Evolutionary conservation across 2,113 vertebrate species (phyloP), one percentile per base, ranked within the genome.

Genomic region (Tricholaema leucomelas): DNA sequence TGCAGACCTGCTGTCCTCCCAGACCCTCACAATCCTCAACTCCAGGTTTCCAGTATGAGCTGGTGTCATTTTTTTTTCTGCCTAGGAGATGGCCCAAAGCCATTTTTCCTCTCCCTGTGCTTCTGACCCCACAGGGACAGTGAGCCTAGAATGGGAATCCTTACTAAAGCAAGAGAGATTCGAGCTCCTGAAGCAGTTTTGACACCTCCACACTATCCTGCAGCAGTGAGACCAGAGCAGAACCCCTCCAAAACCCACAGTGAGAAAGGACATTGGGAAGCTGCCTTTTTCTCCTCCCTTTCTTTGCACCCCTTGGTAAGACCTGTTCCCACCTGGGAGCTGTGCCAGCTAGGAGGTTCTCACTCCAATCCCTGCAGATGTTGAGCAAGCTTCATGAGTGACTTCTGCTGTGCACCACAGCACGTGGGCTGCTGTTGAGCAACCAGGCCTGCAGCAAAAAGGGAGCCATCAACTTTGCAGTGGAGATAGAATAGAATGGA

Each of bases 391-490:
- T 28, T 54, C 5, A 2, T 19, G 23, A 61, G 42, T 1, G 9
- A 7, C 33, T 78, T 61, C 83, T 83, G 63, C 52, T 3, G 0
- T 0, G 5, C 70, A 6, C 17, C 65, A 7, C 76, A 77, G 54
- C 44, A 5, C 16, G 1, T 1, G 55, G 25, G 24, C 30, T 44
- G 46, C 80, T n/a, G 4, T 58, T 88, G 74, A 27, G 69, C 60
- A 80, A 66, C 20, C 8, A 1, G 52, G 40, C 2, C 77, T 85
- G 74, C 55, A 58, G 70, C 65, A 58, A 14, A 3, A 18, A 30
- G 8, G 50, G 8, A 21, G 20, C 10, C 36, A 15, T 33, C 10
- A 25, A 15, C 69, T 31, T 30, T 25, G 28, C 11, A 0, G 0
- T 1, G 2, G 40, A 42, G 48, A 16, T n/a, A n/a, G n/a, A n/a